Conservation (phyloP, 2,113 vertebrate species). For the Epinephelus lanceolatus region DNA sequence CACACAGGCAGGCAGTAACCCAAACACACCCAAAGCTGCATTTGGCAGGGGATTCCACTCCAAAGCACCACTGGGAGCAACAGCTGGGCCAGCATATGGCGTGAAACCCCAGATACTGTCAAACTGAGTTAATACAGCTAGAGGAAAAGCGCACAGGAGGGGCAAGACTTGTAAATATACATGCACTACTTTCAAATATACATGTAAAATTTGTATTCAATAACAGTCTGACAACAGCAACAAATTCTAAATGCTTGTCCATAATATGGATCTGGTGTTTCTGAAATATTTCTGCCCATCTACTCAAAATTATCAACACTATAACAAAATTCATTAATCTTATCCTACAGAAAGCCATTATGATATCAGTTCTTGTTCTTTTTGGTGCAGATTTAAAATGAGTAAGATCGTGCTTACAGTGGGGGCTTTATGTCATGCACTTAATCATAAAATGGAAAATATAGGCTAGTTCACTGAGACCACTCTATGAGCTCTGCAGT, state of each 20-base stretch:
- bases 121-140: slow-evolving; percentile 34
- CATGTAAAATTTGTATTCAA: background rate
- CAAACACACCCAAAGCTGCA: slow-evolving; percentile 60
- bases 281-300: background rate
- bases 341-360: background rate
- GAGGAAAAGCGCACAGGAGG: background rate
- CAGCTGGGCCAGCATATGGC: slow-evolving; percentile 77
- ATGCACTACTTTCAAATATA: background rate
- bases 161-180: background rate
- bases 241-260: background rate
- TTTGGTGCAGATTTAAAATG: background rate
- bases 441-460: background rate
- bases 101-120: slow-evolving; percentile 54
- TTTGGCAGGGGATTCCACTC: slow-evolving; percentile 53
- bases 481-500: background rate
- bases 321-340: background rate
- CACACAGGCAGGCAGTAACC: slow-evolving; percentile 30
- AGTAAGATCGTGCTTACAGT: background rate
- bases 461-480: background rate
- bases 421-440: background rate
- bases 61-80: slow-evolving; percentile 62
- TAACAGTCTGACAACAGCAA: background rate
- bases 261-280: background rate
- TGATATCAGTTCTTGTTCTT: background rate
- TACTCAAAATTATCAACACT: background rate